Evolutionary conservation across 2,888 invertebrate species (phyloP), one percentile per base, ranked within the genome.

Genomic region (Stenodema calcarata): DNA sequence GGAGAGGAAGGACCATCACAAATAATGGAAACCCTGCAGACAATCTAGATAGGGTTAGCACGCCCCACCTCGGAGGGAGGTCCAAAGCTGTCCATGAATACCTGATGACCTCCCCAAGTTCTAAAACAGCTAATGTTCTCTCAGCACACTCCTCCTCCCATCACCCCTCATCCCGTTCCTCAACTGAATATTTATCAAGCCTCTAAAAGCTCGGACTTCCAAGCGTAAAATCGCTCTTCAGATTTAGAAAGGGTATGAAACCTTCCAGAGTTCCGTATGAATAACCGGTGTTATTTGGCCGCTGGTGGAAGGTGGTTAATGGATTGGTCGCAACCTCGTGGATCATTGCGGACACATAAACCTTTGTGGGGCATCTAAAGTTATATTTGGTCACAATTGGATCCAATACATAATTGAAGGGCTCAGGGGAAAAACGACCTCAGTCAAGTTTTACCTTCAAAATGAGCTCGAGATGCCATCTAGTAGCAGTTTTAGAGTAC

Each of bases 121-220:
- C 69, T 69, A 70, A 83, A 83, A 83, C 83, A 70, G 83, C 83
- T 83, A 83, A 83, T 83, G 83, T 80, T 54, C 78, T 27, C 18
- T 62, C 27, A 7, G 35, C 35, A 35, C 62, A 6, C 62, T 4
- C 62, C 44, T 44, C n/a, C n/a, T n/a, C n/a, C n/a, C n/a, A n/a
- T n/a, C 78, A 4, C 27, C 80, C 18, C 78, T 75, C 35, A 30
- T 42, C 41, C 1, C 14, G 42, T 3, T n/a, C 30, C 11, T 1
- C 35, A 41, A 44, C 76, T 85, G 85, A 85, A 85, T 85, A 85
- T 85, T 85, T 85, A 85, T 85, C 50, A 85, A 85, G 62, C 50
- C 85, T 75, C 85, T 85, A 85, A 75, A 85, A 85, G 75, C 75
- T 85, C 85, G 83, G 83, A 83, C 69, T 83, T 83, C 50, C 83